These are phyloP conservation scores for Pogonomyrmex barbatus DNA, from an alignment of 1,140 invertebrate species.

Conservation along the genomic window DNA sequence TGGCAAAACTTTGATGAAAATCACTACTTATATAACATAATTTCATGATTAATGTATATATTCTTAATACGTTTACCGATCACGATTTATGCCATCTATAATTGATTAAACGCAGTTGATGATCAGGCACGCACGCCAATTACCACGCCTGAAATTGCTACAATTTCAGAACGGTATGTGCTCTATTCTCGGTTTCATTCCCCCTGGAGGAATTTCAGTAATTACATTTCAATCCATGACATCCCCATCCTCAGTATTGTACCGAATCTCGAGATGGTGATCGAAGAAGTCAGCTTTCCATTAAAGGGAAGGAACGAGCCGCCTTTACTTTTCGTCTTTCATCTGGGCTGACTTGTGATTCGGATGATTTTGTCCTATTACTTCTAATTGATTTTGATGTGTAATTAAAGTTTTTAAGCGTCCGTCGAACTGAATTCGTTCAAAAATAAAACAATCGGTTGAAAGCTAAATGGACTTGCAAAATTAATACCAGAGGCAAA, in stretches of 20 bases:
- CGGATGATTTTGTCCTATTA: slow-evolving; percentile 25
- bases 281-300: slow-evolving; percentile 4
- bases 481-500: neutral
- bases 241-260: neutral
- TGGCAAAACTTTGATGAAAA: neutral
- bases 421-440: neutral
- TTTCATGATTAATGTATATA: neutral
- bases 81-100: slow-evolving; percentile 5
- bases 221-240: slow-evolving; percentile 39
- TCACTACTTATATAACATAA: neutral
- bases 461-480: neutral
- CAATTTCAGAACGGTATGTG: slow-evolving; percentile 30
- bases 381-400: slow-evolving; percentile 49
- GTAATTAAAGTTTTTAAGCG: slow-evolving; percentile 32
- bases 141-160: slow-evolving; percentile 32
- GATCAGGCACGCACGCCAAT: neutral
- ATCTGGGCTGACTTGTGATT: neutral
- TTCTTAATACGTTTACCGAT: neutral
- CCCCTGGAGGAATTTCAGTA: slow-evolving; percentile 34
- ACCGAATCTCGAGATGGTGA: slow-evolving; percentile 10
- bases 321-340: slow-evolving; percentile 16
- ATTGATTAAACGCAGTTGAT: neutral
- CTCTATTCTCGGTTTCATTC: slow-evolving; percentile 28
- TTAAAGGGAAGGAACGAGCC: neutral
- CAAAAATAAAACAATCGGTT: slow-evolving; percentile 23